Evolutionary conservation across 2,888 invertebrate species (phyloP).

Genomic region (Drosophila demipolita): DNA sequence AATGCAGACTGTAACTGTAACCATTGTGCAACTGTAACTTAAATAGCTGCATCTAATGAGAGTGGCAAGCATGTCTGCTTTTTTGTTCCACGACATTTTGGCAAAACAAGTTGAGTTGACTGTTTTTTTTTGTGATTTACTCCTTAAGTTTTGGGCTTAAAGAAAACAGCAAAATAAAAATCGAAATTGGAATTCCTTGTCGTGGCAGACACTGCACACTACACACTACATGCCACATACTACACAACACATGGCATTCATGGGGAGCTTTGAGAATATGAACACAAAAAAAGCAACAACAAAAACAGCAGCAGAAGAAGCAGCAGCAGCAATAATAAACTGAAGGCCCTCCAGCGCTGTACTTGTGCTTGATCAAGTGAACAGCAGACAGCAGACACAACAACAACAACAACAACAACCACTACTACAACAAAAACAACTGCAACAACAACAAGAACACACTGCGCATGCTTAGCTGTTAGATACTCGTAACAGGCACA

Average conservation of each 20-base stretch:
- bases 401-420: conserved; percentile 36
- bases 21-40: conserved; percentile 15
- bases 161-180: conserved; percentile 19
- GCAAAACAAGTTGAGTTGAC: conserved; percentile 27
- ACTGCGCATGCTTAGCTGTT: conserved; percentile 71
- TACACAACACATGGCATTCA: conserved; percentile 67
- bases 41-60: conserved; percentile 29
- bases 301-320: not conserved
- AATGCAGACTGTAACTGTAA: conserved; percentile 6
- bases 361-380: conserved; percentile 75
- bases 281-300: conserved; percentile 10
- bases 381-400: conserved; percentile 59
- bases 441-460: conserved; percentile 20
- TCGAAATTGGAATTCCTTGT: conserved; percentile 59
- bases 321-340: conserved; percentile 10
- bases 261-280: not conserved
- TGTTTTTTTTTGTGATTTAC: conserved; percentile 30
- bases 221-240: conserved; percentile 55
- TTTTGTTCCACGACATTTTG: conserved; percentile 38
- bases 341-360: conserved; percentile 37
- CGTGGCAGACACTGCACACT: conserved; percentile 37
- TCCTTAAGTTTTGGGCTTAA: conserved; percentile 9
- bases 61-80: conserved; percentile 31
- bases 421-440: conserved; percentile 26
- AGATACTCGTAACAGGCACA: conserved; percentile 54